These are phyloP conservation scores for Lypha dubia DNA, from an alignment of 2,888 invertebrate genomes.

Conservation along the genomic window DNA sequence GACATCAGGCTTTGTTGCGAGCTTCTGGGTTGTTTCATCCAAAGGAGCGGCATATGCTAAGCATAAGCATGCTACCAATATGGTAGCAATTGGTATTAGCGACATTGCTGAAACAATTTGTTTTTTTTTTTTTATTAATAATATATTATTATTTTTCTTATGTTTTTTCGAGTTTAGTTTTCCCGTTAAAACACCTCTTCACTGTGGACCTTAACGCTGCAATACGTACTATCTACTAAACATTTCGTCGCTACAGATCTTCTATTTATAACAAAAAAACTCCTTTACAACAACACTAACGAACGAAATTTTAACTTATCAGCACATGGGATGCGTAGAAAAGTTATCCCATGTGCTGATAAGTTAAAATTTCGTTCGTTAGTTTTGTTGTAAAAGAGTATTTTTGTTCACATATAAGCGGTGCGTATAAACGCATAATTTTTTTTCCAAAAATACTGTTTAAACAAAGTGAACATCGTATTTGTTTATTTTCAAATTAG, in stretches of 20 bases:
- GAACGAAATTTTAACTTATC: conserved; percentile 17
- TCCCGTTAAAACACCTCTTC: conserved; percentile 25
- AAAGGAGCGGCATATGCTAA: conserved; percentile 71
- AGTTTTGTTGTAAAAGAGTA: not conserved
- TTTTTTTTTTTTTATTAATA: not conserved
- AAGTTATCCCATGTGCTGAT: conserved; percentile 16
- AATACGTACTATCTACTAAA: conserved; percentile 72
- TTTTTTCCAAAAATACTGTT: no score
- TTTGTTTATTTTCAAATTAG: no score
- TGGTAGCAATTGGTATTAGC: conserved; percentile 42
- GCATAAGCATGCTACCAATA: conserved; percentile 74
- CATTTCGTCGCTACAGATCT: conserved; percentile 38
- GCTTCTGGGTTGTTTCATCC: conserved; percentile 51
- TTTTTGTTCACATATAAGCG: no score
- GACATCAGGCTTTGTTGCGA: conserved; percentile 24
- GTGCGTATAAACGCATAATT: no score
- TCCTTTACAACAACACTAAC: conserved; percentile 1
- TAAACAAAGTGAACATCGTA: no score
- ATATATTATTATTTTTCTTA: not conserved
- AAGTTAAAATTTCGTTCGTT: not conserved
- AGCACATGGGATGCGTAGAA: not conserved
- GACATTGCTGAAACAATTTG: conserved; percentile 61
- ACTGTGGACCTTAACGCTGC: conserved; percentile 9
- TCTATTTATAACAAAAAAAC: conserved; percentile 72
- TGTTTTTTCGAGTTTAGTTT: not conserved